Base-by-base conservation (phyloP, 2,113 vertebrate species). In the Oceanodroma tethys region DNA sequence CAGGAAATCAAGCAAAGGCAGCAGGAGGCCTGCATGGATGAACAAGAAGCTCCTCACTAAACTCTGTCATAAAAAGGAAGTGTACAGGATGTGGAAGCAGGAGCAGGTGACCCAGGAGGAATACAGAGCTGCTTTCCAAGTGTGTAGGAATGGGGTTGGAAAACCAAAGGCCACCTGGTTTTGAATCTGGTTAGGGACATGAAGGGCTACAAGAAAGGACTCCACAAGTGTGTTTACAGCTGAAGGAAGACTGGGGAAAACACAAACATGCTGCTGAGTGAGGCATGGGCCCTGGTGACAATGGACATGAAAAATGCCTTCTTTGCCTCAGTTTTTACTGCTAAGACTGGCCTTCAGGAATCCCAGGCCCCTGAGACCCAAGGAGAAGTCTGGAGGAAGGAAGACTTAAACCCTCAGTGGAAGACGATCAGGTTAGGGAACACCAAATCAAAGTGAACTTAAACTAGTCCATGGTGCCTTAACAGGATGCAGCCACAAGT, bases 261-360 rank as follows among this genome's bases (percentile, higher is more conserved):
- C 1, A 1, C 1, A 2, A 58, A 58, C 20, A 30, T 0, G 1
- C 15, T 50, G n/a, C 62, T 42, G 25, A 67, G 36, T 30, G 3
- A 16, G 53, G 32, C 38, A 70, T 43, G n/a, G 13, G 16, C 30
- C 43, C 36, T 25, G 36, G 26, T 36, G 16, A 50, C 36, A 66
- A 58, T 40, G 18, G 29, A 48, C 34, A 30, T n/a, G 25, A 58
- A 58, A 86, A 78, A 43, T 25, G 12, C 43, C 29, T 52, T 40
- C 47, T 34, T 75, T n/a, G n/a, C 13, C 48, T 55, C 38, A 65
- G 48, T 55, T 53, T 65, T 47, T 43, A 63, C 34, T 38, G 32
- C 16, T 40, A 50, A 43, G 36, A 76, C 19, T n/a, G 32, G 43
- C 16, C 36, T 67, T 50, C 42, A 58, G 36, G 36, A 68, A 32